Base-by-base conservation (phyloP, 37 sponge, comb jelly and placozoan genomes). In the Haliclona indistincta region DNA sequence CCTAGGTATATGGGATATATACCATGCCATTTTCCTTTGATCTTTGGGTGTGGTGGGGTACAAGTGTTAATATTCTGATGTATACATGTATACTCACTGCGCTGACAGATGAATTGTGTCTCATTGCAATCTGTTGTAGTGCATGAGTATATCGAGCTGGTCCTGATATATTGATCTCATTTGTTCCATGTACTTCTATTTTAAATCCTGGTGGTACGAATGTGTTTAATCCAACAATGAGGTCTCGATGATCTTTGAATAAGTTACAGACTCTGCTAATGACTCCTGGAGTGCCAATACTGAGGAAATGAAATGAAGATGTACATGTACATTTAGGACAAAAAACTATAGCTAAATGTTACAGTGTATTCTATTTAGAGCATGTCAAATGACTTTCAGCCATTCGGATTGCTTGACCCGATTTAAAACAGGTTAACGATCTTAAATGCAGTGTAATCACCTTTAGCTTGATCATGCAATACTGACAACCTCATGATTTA, bases 271-370 rank as follows among this genome's bases (percentile, higher is more conserved):
- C 97, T 17, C 97, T 77, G 28, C 83, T 86, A 44, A 97, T 97
- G 26, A 97, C 97, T 35, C 97, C 97, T 36, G 97, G 97, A 49
- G 97, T 97, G 66, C 93, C 97, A 70, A 97, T 90, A 68, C 97
- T 96, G 60, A 28, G 34, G 56, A 45, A 19, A 47, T 47, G 49
- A 17, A 47, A n/a, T n/a, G n/a, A n/a, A n/a, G n/a, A n/a, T n/a
- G n/a, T n/a, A n/a, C 49, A 47, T 47, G 49, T 47, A 47, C 49
- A 47, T 47, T 8, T 47, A 47, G 49, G 13, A 47, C 13, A 8
- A 47, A 47, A 8, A 47, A 47, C 49, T 47, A 8, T n/a, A 47
- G 13, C 49, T 17, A 17, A 8, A 47, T 13, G 49, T 17, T 47
- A 17, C 49, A 47, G 8, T 47, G 13, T 47, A 47, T 17, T 13